Conservation (phyloP, 2,797 vertebrate genomes). For the Pampus argenteus region DNA sequence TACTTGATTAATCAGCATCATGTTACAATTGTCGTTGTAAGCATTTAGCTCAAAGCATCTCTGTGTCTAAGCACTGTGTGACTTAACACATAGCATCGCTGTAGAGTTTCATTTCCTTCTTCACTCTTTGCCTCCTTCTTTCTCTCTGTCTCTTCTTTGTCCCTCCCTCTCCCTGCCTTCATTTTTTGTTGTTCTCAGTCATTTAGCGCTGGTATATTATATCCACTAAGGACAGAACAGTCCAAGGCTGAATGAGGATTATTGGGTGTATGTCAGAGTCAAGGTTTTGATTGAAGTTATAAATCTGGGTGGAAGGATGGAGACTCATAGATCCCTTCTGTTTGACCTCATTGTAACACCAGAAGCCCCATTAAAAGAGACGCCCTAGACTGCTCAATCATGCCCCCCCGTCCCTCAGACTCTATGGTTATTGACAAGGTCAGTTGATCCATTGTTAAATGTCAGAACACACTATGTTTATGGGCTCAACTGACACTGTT, state of each 20-base stretch:
- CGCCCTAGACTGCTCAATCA: constrained; percentile 53
- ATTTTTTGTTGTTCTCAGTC: constrained; percentile 54
- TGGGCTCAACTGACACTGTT: constrained; percentile 44
- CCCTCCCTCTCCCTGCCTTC: constrained; percentile 7
- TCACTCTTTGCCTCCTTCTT: too few relatives aligned
- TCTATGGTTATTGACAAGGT: constrained; percentile 61
- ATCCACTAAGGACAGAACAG: constrained; percentile 42
- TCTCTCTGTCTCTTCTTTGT: constrained; percentile 2
- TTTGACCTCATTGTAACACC: constrained; percentile 74
- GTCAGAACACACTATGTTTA: constrained; percentile 54
- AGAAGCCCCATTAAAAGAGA: constrained; percentile 59
- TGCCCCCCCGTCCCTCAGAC: constrained; percentile 16
- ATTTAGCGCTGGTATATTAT: constrained; percentile 48
- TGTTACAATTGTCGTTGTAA: too few relatives aligned
- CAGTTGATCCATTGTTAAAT: constrained; percentile 60
- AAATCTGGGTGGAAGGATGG: constrained; percentile 56
- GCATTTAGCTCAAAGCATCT: too few relatives aligned
- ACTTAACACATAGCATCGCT: too few relatives aligned
- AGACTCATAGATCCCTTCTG: constrained; percentile 50
- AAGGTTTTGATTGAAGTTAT: constrained; percentile 67
- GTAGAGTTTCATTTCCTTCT: too few relatives aligned
- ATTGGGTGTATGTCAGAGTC: constrained; percentile 72
- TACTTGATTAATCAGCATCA: too few relatives aligned
- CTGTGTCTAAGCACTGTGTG: too few relatives aligned
- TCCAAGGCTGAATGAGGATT: constrained; percentile 57